phyloP scores from a whole-genome alignment of 2,888 invertebrate species.

The Protophormia terraenovae region DNA sequence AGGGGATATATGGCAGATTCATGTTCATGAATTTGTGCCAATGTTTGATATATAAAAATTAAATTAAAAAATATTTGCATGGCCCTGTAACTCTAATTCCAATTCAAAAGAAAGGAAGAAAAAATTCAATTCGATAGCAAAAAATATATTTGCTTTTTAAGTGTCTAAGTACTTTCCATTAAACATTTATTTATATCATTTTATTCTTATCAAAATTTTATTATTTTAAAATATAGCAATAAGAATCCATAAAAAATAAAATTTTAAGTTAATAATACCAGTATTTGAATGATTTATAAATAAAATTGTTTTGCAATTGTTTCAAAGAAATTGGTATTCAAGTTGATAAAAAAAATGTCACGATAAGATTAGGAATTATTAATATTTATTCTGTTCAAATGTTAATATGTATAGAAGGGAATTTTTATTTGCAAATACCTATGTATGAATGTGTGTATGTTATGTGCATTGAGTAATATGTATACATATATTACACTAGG shows the following conservation, averaged over 20 bases:
- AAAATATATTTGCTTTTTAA: too few species aligned
- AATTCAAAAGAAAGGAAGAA: too few species aligned
- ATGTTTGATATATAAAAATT: too few species aligned
- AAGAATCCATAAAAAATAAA: neutral
- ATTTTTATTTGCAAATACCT: too few species aligned
- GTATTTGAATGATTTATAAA: constrained; percentile 34
- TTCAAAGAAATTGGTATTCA: constrained; percentile 36
- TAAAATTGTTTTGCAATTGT: constrained; percentile 23
- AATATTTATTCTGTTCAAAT: neutral
- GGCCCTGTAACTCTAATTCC: too few species aligned
- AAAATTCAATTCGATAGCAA: too few species aligned
- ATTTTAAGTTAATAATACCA: neutral
- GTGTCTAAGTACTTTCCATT: neutral
- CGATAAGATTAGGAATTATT: constrained; percentile 52
- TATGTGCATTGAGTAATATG: too few species aligned
- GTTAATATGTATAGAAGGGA: too few species aligned
- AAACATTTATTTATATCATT: neutral
- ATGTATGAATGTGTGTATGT: neutral
- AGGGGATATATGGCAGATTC: too few species aligned
- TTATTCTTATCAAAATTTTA: neutral
- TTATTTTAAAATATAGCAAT: neutral
- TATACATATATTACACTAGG: too few species aligned
- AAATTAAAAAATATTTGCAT: too few species aligned
- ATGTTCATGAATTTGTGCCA: too few species aligned
- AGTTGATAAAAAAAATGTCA: constrained; percentile 4